These are phyloP conservation scores for Diprion similis DNA, from an alignment of 1,140 invertebrate species.

Conservation along the genomic window DNA sequence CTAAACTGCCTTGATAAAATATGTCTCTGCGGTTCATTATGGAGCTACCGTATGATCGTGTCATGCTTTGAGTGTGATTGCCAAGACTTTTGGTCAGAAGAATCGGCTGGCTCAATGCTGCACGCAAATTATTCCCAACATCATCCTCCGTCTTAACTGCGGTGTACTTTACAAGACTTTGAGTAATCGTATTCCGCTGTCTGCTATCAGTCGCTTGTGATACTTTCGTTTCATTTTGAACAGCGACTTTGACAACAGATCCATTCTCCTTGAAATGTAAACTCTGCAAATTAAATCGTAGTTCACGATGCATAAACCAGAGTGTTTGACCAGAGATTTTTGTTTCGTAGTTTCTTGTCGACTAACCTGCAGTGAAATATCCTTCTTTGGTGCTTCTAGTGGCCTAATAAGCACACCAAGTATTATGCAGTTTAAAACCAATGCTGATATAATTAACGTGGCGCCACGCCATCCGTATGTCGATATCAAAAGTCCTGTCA, in stretches of 20 bases:
- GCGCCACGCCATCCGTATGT: slow-evolving; percentile 75
- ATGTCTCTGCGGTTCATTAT: slow-evolving; percentile 87
- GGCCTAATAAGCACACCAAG: slow-evolving; percentile 86
- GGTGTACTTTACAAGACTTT: slow-evolving; percentile 21
- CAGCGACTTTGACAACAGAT: slow-evolving; percentile 18
- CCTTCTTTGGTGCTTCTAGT: slow-evolving; percentile 53
- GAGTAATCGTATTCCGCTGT: slow-evolving; percentile 28
- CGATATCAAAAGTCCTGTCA: slow-evolving; percentile 72
- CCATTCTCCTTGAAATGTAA: slow-evolving; percentile 15
- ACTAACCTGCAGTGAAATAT: slow-evolving; percentile 34
- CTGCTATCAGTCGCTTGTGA: slow-evolving; percentile 18
- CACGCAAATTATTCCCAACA: slow-evolving; percentile 44
- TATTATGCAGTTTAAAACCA: slow-evolving; percentile 83
- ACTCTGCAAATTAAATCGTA: background rate
- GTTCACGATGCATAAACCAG: background rate
- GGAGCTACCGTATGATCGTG: slow-evolving; percentile 65
- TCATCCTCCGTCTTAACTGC: slow-evolving; percentile 3
- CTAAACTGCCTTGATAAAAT: slow-evolving; percentile 83
- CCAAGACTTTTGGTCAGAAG: slow-evolving; percentile 56
- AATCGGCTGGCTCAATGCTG: slow-evolving; percentile 72
- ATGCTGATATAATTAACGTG: slow-evolving; percentile 80
- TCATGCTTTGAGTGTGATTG: slow-evolving; percentile 28
- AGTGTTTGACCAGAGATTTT: slow-evolving; percentile 17
- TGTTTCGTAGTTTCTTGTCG: background rate
- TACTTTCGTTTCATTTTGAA: slow-evolving; percentile 10